Percentiles rank a stretch among this genome's conserved stretches.
Conservation (phyloP, 2,113 vertebrate species). For the Gulo gulo region DNA sequence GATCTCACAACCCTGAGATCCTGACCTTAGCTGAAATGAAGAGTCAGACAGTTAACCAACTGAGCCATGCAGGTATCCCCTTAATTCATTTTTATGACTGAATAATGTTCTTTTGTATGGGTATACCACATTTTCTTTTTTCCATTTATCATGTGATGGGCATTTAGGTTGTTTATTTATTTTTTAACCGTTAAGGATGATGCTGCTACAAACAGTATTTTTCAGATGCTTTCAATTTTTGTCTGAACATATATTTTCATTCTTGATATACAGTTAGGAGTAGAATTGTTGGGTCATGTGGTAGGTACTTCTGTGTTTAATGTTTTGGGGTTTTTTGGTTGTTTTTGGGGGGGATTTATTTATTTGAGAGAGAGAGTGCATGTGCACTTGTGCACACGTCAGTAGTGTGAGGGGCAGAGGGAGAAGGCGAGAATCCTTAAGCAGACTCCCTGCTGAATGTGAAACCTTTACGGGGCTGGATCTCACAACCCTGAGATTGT, state of each 20-base stretch:
- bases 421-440: neutral
- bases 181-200: neutral
- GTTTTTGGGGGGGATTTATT: neutral
- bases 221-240: neutral
- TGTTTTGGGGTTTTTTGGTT: neutral
- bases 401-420: neutral
- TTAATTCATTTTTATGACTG: neutral
- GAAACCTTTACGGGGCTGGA: neutral
- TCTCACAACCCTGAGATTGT: neutral
- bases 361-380: neutral
- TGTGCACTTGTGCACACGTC: neutral
- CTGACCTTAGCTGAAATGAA: too few species aligned
- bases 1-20: too few species aligned
- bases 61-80: too few species aligned
- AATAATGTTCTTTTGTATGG: neutral
- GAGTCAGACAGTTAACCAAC: too few species aligned
- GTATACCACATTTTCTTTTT: neutral
- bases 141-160: neutral
- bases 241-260: neutral
- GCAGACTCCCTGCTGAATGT: neutral
- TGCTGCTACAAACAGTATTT: neutral
- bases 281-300: neutral
- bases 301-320: neutral
- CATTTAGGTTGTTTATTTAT: neutral
- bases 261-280: neutral